phyloP scores from a whole-genome alignment of 2,888 invertebrate species.

The Meliscaeva auricollis region DNA sequence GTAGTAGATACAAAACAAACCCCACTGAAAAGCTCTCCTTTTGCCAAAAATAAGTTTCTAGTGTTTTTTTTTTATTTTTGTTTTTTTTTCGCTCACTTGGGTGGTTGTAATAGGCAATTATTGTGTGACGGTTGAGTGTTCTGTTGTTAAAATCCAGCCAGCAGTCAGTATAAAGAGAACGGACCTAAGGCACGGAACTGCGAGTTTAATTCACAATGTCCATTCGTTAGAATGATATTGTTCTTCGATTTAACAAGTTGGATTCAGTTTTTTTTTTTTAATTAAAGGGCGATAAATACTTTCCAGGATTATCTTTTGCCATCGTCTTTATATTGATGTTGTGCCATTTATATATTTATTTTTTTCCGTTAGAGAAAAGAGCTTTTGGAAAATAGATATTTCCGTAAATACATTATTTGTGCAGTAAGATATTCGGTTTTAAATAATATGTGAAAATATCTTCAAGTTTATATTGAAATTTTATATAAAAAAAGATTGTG shows the following conservation, averaged over 20 bases:
- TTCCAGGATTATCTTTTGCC: conserved; percentile 3
- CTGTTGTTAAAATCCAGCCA: conserved; percentile 44
- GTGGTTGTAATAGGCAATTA: conserved; percentile 29
- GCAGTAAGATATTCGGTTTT: too few species aligned
- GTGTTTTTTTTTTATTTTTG: conserved; percentile 18
- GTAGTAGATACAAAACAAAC: conserved; percentile 7
- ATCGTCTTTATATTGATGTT: conserved; percentile 1
- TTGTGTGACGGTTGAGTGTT: conserved; percentile 30
- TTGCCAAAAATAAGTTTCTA: conserved; percentile 70
- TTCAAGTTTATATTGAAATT: neutral
- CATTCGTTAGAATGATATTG: conserved; percentile 7
- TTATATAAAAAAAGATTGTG: neutral
- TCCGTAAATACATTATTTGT: too few species aligned
- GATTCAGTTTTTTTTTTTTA: neutral
- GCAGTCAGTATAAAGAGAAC: conserved; percentile 53
- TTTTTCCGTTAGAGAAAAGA: neutral
- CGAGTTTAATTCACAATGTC: neutral
- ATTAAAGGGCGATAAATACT: conserved; percentile 10
- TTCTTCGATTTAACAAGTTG: neutral
- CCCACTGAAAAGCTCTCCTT: conserved; percentile 59
- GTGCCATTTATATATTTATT: neutral
- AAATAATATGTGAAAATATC: neutral
- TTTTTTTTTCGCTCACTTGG: conserved; percentile 7
- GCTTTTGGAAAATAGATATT: neutral
- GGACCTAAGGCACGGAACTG: conserved; percentile 37